Conservation (phyloP, 2,888 invertebrate species). For the Cataglyphis altisquamis region DNA sequence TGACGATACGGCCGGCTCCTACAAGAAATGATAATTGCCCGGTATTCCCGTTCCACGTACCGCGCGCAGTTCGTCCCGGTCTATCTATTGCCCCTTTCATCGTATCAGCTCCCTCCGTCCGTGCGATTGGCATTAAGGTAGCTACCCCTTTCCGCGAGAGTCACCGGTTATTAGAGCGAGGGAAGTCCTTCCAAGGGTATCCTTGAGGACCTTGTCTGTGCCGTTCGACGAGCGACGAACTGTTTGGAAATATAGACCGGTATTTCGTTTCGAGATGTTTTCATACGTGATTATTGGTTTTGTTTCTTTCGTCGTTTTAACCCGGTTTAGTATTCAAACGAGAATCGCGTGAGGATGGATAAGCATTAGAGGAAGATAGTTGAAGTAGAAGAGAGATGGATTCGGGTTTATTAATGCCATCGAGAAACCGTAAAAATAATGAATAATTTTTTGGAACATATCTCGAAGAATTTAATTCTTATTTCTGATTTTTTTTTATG, state of each 20-base stretch:
- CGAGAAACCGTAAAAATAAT: slow-evolving; percentile 35
- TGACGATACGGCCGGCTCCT: slow-evolving; percentile 74
- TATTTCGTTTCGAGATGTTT: slow-evolving; percentile 35
- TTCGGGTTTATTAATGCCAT: slow-evolving; percentile 37
- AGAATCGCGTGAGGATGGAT: slow-evolving; percentile 31
- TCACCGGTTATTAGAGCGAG: slow-evolving; percentile 35
- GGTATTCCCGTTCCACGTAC: slow-evolving; percentile 56
- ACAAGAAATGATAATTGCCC: slow-evolving; percentile 82
- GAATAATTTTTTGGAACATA: background rate
- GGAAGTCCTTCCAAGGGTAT: slow-evolving; percentile 14
- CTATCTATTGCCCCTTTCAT: slow-evolving; percentile 51
- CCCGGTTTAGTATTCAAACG: slow-evolving; percentile 39
- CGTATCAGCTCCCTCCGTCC: slow-evolving; percentile 5
- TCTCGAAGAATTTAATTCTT: background rate
- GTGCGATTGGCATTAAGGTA: slow-evolving; percentile 25
- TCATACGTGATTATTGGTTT: slow-evolving; percentile 37
- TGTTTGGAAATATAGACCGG: slow-evolving; percentile 37
- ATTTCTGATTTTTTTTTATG: background rate
- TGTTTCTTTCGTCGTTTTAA: slow-evolving; percentile 37
- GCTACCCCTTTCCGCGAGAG: slow-evolving; percentile 41
- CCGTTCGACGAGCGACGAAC: slow-evolving; percentile 25
- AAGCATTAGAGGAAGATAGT: slow-evolving; percentile 33
- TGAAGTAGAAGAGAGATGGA: slow-evolving; percentile 15
- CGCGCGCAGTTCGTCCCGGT: slow-evolving; percentile 51
- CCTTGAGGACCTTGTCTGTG: slow-evolving; percentile 24